These are phyloP conservation scores for Malthinus flaveolus DNA, from an alignment of 2,888 invertebrate species.

Conservation along the genomic window DNA sequence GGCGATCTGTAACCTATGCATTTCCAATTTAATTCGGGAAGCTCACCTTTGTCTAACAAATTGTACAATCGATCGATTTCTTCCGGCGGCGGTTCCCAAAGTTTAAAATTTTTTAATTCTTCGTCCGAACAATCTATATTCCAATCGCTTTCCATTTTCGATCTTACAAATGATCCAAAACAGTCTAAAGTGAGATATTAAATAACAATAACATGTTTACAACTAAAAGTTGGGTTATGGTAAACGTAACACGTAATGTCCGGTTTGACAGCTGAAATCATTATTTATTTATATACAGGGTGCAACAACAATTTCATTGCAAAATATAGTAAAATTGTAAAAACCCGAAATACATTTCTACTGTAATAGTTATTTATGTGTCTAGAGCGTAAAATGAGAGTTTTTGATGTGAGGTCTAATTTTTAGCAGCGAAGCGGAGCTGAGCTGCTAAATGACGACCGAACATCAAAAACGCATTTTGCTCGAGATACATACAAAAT, in stretches of 20 bases:
- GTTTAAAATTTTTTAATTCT: constrained; percentile 61
- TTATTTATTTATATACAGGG: neutral
- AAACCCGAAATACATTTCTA: neutral
- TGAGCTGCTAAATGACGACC: too few species aligned
- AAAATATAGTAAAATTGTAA: neutral
- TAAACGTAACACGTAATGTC: neutral
- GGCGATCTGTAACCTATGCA: constrained; percentile 78
- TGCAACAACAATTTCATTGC: neutral
- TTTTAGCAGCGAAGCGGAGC: too few species aligned
- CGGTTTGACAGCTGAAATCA: neutral
- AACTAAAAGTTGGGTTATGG: neutral
- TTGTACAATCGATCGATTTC: constrained; percentile 74
- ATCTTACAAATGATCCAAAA: neutral
- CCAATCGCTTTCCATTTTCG: constrained; percentile 59
- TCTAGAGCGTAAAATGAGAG: too few species aligned
- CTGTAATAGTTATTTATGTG: too few species aligned
- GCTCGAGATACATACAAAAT: too few species aligned
- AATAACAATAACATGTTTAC: too few species aligned
- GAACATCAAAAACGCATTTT: too few species aligned
- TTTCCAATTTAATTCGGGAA: constrained; percentile 76
- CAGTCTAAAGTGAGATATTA: too few species aligned
- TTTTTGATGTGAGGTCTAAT: too few species aligned
- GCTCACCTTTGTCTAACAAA: constrained; percentile 68
- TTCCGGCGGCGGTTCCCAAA: constrained; percentile 69
- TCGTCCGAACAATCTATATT: constrained; percentile 69